Evolutionary conservation across 2,888 invertebrate genomes (phyloP).

Genomic region (Drosophila nigritarsus): DNA sequence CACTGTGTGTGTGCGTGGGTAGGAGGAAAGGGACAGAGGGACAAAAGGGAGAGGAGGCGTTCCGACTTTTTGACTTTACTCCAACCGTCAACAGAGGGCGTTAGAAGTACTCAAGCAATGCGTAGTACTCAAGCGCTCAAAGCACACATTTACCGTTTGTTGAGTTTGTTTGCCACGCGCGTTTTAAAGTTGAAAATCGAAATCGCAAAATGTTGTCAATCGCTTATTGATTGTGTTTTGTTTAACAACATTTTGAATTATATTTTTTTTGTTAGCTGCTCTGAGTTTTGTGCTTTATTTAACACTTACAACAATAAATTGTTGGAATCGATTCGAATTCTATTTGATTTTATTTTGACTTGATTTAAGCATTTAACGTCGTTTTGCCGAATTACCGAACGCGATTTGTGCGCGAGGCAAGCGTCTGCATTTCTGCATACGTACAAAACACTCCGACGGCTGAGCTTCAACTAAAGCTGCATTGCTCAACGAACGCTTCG

Average conservation of each 20-base stretch:
- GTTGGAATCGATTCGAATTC: neutral
- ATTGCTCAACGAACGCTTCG: constrained; percentile 49
- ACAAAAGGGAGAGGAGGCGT: neutral
- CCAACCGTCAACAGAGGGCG: constrained; percentile 21
- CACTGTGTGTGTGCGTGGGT: neutral
- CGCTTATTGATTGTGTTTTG: neutral
- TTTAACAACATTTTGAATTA: neutral
- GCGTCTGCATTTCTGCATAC: constrained; percentile 73
- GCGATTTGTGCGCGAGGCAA: constrained; percentile 52
- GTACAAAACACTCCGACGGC: constrained; percentile 84
- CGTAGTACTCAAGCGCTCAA: constrained; percentile 14
- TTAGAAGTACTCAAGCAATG: constrained; percentile 20
- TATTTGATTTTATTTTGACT: neutral
- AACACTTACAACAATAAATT: too few species aligned
- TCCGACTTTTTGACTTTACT: constrained; percentile 15
- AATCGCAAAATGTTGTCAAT: neutral
- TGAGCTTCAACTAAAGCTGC: constrained; percentile 84
- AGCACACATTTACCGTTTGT: constrained; percentile 26
- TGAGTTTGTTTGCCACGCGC: neutral
- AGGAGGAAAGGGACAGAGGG: neutral
- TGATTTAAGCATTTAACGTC: constrained; percentile 21
- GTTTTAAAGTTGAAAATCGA: neutral
- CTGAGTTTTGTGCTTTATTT: constrained; percentile 5
- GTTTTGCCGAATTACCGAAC: constrained; percentile 42
- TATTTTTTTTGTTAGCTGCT: neutral